phyloP scores from a whole-genome alignment of 2,888 invertebrate genomes.

The Stomorhina lunata region DNA sequence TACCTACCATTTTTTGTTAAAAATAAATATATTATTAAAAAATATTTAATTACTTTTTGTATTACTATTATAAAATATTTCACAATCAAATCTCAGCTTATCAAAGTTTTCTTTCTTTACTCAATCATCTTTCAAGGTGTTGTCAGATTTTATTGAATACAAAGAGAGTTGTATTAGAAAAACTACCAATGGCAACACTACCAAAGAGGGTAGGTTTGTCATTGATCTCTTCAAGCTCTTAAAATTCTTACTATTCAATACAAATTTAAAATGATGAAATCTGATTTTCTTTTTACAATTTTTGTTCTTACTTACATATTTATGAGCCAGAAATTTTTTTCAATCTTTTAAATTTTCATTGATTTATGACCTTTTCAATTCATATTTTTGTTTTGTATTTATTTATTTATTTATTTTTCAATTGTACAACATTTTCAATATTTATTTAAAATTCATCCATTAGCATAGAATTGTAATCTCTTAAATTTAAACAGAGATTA shows the following conservation, averaged over 20 bases:
- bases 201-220: neutral
- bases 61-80: neutral
- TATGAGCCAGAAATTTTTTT: neutral
- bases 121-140: neutral
- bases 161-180: neutral
- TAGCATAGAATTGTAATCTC: neutral
- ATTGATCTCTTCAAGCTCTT: neutral
- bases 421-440: slow-evolving; percentile 32
- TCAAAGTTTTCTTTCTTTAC: slow-evolving; percentile 50
- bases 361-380: slow-evolving; percentile 45
- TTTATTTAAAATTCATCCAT: neutral
- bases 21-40: slow-evolving; percentile 29
- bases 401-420: neutral
- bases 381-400: slow-evolving; percentile 18
- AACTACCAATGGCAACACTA: neutral
- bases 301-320: neutral
- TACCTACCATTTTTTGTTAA: slow-evolving; percentile 42
- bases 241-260: neutral
- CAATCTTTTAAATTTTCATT: slow-evolving; percentile 41
- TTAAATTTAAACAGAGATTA: neutral
- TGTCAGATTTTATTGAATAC: neutral
- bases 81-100: slow-evolving; percentile 5
- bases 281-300: neutral
- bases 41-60: slow-evolving; percentile 2
- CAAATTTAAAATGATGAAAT: neutral